Conservation (phyloP, 2,113 vertebrate genomes). For the Protobothrops mucrosquamatus region DNA sequence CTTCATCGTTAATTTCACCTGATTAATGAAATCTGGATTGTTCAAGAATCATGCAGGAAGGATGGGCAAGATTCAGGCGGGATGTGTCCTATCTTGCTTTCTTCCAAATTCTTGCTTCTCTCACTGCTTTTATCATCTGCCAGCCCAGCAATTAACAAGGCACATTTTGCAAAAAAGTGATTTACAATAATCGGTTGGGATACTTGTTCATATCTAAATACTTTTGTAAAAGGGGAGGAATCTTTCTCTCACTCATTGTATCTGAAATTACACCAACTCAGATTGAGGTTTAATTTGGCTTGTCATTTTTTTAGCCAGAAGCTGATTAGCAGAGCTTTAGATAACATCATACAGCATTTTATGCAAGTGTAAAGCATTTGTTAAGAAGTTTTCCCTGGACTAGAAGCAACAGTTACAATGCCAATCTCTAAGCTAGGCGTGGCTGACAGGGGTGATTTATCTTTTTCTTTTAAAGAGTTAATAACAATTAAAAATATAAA, state of each 20-base stretch:
- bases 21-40: background rate
- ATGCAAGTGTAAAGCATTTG: background rate
- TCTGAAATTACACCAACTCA: background rate
- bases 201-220: background rate
- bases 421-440: background rate
- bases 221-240: background rate
- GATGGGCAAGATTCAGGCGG: background rate
- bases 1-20: accelerated
- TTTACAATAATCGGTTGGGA: background rate
- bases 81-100: background rate
- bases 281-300: background rate
- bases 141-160: background rate
- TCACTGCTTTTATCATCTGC: background rate
- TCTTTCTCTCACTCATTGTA: background rate
- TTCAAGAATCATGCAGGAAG: background rate
- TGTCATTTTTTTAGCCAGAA: background rate
- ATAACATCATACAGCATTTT: background rate
- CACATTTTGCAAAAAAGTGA: background rate
- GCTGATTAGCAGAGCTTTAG: background rate
- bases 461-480: background rate
- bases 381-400: background rate
- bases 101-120: background rate
- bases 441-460: background rate
- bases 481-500: background rate
- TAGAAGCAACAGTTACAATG: background rate